Evolutionary conservation across 92 coral and sea anemone species (phyloP), one percentile per base, ranked within the genome.

Genomic region (Paramuricea clavata): DNA sequence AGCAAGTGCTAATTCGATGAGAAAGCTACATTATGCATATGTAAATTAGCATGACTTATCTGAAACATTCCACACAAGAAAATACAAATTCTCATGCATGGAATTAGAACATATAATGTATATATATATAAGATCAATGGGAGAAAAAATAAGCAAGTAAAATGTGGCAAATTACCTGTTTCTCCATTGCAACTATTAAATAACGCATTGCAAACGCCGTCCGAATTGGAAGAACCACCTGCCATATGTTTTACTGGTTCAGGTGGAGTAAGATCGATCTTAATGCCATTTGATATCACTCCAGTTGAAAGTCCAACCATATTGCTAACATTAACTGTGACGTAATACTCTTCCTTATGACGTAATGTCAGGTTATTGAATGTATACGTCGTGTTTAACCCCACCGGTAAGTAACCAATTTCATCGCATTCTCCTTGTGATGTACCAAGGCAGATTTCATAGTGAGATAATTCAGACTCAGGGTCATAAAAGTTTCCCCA

Each of bases 401-500:
- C 97, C 9, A 94, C 97, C 50, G 44, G 31, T 39, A 49, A 57
- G 67, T 87, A 93, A 33, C 61, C 47, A 23, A 54, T 77, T 16
- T 88, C 65, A 10, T 87, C 89, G 84, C 98, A 94, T 26, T 94
- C 88, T 17, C 86, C 91, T 2, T 92, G 85, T 15, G 79, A 36
- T 21, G 82, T 52, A 0, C 93, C 84, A 56, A 94, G 86, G 28
- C 98, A 97, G 5, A 94, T 85, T 73, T 97, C 95, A 30, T 95
- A 97, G 0, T 71, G 49, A 15, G 67, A 86, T 23, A 97, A 86
- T 22, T 92, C 93, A 67, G 97, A 93, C 65, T 97, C 98, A 5
- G 90, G 76, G 42, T 97, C 99, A 31, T 82, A 42, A 83, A 97
- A 94, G 7, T 88, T 82, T 3, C 43, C 79, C 99, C 97, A 97